A percentile compares a stretch with the other conserved stretches of the same genome.
phyloP scores from a whole-genome alignment of 2,797 vertebrate genomes.

The Malacoraja senta region DNA sequence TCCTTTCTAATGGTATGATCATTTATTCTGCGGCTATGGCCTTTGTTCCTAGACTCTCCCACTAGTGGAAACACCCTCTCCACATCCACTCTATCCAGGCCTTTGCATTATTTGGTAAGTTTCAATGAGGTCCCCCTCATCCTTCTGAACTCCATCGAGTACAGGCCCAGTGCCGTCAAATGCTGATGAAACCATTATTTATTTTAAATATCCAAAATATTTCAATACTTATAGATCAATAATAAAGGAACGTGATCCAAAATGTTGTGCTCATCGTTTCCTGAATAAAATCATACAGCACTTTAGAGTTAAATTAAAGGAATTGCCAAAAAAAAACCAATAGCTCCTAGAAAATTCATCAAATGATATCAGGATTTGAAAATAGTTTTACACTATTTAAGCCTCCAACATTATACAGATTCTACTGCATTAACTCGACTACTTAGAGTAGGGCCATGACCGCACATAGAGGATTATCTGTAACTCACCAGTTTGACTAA shows the following conservation, averaged over 20 bases:
- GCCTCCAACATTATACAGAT: background rate
- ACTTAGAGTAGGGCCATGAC: background rate
- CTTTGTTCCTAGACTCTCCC: too few relatives aligned
- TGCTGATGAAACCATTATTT: too few relatives aligned
- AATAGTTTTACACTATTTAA: background rate
- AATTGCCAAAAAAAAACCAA: background rate
- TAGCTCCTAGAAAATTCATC: background rate
- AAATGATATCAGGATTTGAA: background rate
- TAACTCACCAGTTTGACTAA: background rate
- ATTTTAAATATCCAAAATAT: background rate
- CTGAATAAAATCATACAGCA: background rate
- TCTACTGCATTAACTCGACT: background rate
- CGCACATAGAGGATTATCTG: background rate
- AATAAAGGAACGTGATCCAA: background rate
- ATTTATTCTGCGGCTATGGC: too few relatives aligned
- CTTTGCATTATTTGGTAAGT: too few relatives aligned
- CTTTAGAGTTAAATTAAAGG: background rate
- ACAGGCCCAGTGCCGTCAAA: too few relatives aligned
- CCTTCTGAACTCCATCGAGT: too few relatives aligned
- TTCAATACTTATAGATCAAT: background rate
- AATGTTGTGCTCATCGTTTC: background rate
- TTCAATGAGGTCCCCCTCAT: too few relatives aligned
- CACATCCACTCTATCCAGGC: too few relatives aligned
- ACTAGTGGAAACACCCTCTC: too few relatives aligned
- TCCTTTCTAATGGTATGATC: too few relatives aligned